Evolutionary conservation across 64 coral and sea anemone genomes (phyloP).

Genomic region (Anthopleura sola): DNA sequence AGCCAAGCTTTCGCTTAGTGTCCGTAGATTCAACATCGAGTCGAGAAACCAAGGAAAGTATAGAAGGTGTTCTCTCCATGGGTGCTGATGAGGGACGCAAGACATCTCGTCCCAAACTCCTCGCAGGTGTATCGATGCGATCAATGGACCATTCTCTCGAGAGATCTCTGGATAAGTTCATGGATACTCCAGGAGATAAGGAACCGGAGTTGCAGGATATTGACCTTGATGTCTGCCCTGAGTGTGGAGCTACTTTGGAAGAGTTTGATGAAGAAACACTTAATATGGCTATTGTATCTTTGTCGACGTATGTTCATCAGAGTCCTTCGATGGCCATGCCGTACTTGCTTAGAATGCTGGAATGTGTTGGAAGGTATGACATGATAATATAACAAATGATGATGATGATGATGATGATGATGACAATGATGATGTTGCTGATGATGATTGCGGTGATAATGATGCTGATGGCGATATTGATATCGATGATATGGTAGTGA

Average conservation of each 20-base stretch:
- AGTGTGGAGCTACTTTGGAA: slow-evolving; percentile 77
- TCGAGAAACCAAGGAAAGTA: slow-evolving; percentile 40
- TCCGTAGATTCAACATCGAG: slow-evolving; percentile 49
- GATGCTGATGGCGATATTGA: too few relatives aligned
- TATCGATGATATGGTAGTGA: too few relatives aligned
- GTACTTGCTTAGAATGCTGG: slow-evolving; percentile 70
- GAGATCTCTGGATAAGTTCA: slow-evolving; percentile 37
- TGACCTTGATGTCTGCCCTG: slow-evolving; percentile 80
- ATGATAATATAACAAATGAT: not conserved
- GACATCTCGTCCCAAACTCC: slow-evolving; percentile 52
- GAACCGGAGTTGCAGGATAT: slow-evolving; percentile 55
- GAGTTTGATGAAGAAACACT: slow-evolving; percentile 97
- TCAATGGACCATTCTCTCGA: slow-evolving; percentile 76
- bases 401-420: too few relatives aligned
- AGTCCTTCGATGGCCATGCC: slow-evolving; percentile 93
- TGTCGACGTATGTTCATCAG: slow-evolving; percentile 94
- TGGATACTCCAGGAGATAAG: slow-evolving; percentile 41
- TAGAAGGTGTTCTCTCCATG: slow-evolving; percentile 23
- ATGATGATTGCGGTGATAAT: too few relatives aligned
- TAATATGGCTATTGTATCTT: slow-evolving; percentile 85
- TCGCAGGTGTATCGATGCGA: slow-evolving; percentile 48
- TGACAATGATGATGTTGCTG: too few relatives aligned
- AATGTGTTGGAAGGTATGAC: slow-evolving; percentile 85
- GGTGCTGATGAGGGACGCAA: slow-evolving; percentile 26
- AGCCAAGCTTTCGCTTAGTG: not conserved